A percentile compares a stretch with the other conserved stretches of the same genome.
Evolutionary conservation across 2,113 vertebrate species (phyloP).

Genomic region (Aythya baeri): DNA sequence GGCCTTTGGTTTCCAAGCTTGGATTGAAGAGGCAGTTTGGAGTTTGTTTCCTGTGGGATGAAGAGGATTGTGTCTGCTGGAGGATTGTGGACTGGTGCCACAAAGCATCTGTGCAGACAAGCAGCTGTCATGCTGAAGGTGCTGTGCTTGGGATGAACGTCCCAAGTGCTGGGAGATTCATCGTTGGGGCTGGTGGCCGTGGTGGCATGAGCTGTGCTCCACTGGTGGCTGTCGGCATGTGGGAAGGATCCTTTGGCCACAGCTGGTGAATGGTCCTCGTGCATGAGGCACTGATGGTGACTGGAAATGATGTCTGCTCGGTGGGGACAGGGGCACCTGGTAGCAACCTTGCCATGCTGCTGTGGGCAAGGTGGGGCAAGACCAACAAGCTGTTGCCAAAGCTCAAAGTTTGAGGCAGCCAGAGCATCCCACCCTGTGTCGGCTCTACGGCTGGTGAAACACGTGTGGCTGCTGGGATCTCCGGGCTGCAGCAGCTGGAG

Average conservation of each 20-base stretch:
- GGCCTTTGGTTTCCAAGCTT: neutral
- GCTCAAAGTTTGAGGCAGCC: neutral
- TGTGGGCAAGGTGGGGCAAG: neutral
- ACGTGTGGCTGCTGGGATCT: rapidly evolving
- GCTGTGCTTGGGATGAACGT: neutral
- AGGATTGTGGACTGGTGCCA: neutral
- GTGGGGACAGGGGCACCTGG: rapidly evolving
- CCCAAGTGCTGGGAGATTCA: neutral
- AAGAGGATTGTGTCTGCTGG: neutral
- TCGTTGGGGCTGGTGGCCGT: rapidly evolving
- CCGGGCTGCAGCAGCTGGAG: neutral
- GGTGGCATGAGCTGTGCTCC: rapidly evolving
- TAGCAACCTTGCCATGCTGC: neutral
- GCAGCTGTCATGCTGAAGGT: rapidly evolving
- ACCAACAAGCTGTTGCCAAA: neutral
- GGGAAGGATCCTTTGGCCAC: neutral
- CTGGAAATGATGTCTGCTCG: neutral
- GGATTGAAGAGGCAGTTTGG: neutral
- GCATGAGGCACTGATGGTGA: neutral
- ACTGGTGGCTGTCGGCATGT: rapidly evolving
- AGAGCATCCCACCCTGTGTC: neutral
- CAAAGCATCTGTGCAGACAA: neutral
- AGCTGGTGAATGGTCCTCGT: neutral
- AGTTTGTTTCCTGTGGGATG: neutral
- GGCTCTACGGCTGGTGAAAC: rapidly evolving